Percentiles rank a stretch among this genome's conserved stretches.
These are phyloP conservation scores for Ypsolopha scabrella DNA, from an alignment of 2,888 invertebrate genomes.

Conservation along the genomic window DNA sequence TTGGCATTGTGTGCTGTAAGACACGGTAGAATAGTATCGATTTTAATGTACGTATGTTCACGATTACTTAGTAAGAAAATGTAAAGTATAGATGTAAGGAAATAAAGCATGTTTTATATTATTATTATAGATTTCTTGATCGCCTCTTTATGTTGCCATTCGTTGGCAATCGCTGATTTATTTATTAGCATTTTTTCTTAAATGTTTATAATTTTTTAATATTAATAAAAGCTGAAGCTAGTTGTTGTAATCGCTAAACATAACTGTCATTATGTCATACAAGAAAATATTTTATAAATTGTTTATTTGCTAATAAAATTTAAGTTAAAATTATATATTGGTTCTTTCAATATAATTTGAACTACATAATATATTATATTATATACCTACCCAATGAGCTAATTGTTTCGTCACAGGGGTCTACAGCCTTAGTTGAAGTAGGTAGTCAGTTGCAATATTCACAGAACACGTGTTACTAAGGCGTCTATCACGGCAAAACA, in stretches of 20 bases:
- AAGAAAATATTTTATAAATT: constrained; percentile 68
- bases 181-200: constrained; percentile 66
- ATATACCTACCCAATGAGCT: no score
- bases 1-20: constrained; percentile 30
- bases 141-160: constrained; percentile 53
- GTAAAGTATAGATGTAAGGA: constrained; percentile 61
- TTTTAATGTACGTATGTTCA: constrained; percentile 45
- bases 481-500: no score
- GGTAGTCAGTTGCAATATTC: no score
- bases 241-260: constrained; percentile 53
- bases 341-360: not conserved
- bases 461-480: no score
- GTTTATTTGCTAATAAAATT: constrained; percentile 76
- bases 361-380: no score
- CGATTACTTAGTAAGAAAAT: constrained; percentile 45
- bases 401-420: no score
- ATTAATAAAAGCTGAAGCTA: constrained; percentile 42
- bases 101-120: constrained; percentile 67
- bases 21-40: constrained; percentile 41
- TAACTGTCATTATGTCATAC: constrained; percentile 45
- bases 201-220: constrained; percentile 57
- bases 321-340: constrained; percentile 39
- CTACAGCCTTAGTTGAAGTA: no score
- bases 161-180: constrained; percentile 56
- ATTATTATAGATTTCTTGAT: constrained; percentile 51